phyloP scores from a whole-genome alignment of 2,113 vertebrate genomes.

The Aegotheles bennettii region DNA sequence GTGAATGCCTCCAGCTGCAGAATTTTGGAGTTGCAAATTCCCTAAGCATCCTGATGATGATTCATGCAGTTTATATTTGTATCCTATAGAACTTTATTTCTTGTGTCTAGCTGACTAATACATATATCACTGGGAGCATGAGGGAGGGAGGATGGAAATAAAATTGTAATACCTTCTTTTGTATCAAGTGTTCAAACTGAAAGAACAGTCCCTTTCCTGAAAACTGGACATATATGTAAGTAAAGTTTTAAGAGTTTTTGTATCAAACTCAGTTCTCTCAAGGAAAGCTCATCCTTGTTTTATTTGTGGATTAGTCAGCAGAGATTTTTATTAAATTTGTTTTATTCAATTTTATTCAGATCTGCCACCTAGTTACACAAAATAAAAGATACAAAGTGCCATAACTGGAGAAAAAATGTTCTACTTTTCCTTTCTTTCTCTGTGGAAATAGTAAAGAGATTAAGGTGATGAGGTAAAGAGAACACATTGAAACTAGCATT shows the following conservation, averaged over 20 bases:
- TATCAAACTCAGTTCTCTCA: background rate
- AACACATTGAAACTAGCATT: background rate
- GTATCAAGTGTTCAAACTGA: background rate
- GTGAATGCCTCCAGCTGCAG: background rate
- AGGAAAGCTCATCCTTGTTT: background rate
- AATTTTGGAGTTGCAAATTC: background rate
- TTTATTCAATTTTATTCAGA: no score
- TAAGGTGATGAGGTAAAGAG: background rate
- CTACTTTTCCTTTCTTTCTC: background rate
- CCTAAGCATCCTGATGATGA: background rate
- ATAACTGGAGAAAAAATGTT: background rate
- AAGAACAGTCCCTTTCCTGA: background rate
- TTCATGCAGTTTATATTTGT: background rate
- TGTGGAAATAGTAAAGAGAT: background rate
- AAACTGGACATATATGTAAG: background rate
- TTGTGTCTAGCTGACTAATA: background rate
- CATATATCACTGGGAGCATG: background rate
- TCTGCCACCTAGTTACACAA: background rate
- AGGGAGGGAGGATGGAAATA: accelerated
- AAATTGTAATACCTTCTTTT: background rate
- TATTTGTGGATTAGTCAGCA: background rate
- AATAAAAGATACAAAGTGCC: background rate
- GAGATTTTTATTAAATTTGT: background rate
- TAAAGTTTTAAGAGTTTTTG: background rate
- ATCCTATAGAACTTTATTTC: background rate